Percentiles rank a stretch among this genome's conserved stretches.
phyloP scores from a whole-genome alignment of 2,113 vertebrate species.

The Brevimyrus niger region DNA sequence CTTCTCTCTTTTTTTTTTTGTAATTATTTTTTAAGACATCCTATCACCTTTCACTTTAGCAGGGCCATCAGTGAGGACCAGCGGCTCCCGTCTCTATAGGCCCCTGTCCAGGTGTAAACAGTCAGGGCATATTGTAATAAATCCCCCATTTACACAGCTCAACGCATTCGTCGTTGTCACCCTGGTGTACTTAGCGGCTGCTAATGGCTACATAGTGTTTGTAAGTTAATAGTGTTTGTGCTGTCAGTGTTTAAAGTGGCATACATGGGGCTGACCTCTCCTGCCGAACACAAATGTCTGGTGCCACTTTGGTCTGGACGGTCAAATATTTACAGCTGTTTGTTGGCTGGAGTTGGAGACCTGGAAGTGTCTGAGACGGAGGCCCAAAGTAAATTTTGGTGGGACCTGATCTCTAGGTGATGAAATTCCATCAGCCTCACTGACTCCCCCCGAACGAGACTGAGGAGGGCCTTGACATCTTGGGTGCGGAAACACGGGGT shows the following conservation, averaged over 20 bases:
- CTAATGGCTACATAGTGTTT: not conserved
- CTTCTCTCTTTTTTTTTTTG: not conserved
- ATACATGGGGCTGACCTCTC: not conserved
- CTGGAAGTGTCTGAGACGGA: conserved; percentile 6
- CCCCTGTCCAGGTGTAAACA: not conserved
- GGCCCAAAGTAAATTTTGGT: conserved; percentile 29
- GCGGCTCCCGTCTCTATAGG: not conserved
- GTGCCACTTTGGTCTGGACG: not conserved
- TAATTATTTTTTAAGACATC: not conserved
- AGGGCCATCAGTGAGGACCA: not conserved
- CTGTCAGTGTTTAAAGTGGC: not conserved
- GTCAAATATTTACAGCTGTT: conserved; percentile 14
- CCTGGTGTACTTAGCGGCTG: not conserved
- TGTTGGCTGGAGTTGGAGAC: conserved; percentile 4
- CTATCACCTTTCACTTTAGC: not conserved
- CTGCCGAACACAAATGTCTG: not conserved
- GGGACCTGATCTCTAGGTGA: conserved; percentile 22
- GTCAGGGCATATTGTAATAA: not conserved
- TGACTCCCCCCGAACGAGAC: conserved; percentile 10
- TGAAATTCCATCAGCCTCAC: conserved; percentile 11
- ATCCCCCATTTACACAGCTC: not conserved
- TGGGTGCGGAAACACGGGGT: not conserved
- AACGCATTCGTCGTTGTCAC: not conserved
- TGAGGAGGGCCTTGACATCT: not conserved
- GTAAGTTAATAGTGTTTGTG: not conserved